Percentiles rank a stretch among this genome's conserved stretches.
phyloP scores from a whole-genome alignment of 2,888 invertebrate genomes.

The Cephalotes varians region DNA sequence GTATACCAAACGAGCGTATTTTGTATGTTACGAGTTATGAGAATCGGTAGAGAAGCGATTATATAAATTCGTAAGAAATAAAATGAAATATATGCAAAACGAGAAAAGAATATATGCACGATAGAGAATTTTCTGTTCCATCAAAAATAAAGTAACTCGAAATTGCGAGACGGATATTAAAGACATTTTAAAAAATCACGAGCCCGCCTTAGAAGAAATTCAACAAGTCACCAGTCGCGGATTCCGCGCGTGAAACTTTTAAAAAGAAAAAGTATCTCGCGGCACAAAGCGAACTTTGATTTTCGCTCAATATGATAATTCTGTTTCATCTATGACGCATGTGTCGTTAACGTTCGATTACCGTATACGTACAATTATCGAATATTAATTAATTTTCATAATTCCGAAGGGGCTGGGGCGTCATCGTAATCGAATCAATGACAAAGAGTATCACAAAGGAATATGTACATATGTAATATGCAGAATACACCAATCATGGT shows the following conservation, averaged over 20 bases:
- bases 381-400: constrained; percentile 7
- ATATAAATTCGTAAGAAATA: neutral
- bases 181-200: constrained; percentile 44
- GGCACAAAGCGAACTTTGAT: constrained; percentile 59
- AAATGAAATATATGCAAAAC: neutral
- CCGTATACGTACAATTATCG: neutral
- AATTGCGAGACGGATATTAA: constrained; percentile 51
- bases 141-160: constrained; percentile 3
- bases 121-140: neutral
- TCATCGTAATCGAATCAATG: constrained; percentile 2
- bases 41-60: constrained; percentile 35
- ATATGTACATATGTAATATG: constrained; percentile 2
- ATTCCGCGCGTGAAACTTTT: neutral
- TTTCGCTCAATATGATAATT: constrained; percentile 43
- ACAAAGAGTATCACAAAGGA: constrained; percentile 20
- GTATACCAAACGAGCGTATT: constrained; percentile 53
- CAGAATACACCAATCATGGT: neutral
- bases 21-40: constrained; percentile 12
- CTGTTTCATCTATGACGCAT: constrained; percentile 37
- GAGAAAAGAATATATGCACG: no score
- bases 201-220: constrained; percentile 52
- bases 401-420: constrained; percentile 17
- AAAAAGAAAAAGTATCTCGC: neutral
- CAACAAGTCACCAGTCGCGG: constrained; percentile 42
- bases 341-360: constrained; percentile 52